A percentile compares a stretch with the other conserved stretches of the same genome.
These are phyloP conservation scores for Cheilosia vulpina DNA, from an alignment of 2,888 invertebrate species.

Conservation along the genomic window DNA sequence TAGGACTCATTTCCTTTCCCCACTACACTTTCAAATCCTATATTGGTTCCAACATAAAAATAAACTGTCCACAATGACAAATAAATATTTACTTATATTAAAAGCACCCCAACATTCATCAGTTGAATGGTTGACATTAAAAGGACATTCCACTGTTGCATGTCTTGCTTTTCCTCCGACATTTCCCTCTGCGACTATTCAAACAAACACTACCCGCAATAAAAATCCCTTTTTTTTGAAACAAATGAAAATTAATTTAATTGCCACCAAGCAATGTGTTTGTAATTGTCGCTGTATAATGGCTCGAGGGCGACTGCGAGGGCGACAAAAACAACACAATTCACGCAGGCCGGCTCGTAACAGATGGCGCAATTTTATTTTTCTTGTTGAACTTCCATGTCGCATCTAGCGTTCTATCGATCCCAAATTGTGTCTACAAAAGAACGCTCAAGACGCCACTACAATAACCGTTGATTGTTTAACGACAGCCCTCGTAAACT, in stretches of 20 bases:
- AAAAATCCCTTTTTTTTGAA: conserved; percentile 54
- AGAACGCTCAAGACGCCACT: conserved; percentile 68
- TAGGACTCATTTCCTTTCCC: no score
- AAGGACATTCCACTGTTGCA: conserved; percentile 60
- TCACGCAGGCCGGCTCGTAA: conserved; percentile 38
- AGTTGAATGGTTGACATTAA: conserved; percentile 29
- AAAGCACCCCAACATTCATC: conserved; percentile 24
- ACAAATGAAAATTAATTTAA: conserved; percentile 74
- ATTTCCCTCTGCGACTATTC: conserved; percentile 32
- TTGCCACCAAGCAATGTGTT: conserved; percentile 71
- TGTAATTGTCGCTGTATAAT: conserved; percentile 59
- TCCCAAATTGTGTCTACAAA: conserved; percentile 54
- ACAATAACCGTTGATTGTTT: conserved; percentile 75
- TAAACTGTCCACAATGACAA: no score
- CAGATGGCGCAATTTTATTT: conserved; percentile 61
- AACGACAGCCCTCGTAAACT: conserved; percentile 70
- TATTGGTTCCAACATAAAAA: no score
- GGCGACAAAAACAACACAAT: conserved; percentile 36
- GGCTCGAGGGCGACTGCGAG: conserved; percentile 40
- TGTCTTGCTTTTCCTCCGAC: conserved; percentile 36
- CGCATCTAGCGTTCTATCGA: conserved; percentile 28
- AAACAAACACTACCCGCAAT: conserved; percentile 52
- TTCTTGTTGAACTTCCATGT: not conserved
- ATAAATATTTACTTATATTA: no score
- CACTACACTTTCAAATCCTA: no score